Base-by-base conservation (phyloP, 2,888 invertebrate species). In the Cantharis lateralis region DNA sequence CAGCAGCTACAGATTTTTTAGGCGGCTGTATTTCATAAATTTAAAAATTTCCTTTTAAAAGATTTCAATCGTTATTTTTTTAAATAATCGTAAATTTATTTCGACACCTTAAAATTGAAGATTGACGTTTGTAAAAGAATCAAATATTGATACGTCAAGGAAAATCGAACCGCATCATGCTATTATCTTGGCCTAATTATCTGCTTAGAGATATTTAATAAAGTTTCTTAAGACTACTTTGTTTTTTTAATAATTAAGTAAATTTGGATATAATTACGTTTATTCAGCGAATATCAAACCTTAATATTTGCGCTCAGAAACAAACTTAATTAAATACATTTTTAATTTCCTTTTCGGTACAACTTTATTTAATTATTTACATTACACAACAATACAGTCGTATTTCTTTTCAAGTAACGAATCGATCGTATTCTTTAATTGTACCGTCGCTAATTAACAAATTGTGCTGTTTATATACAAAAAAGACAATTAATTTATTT, bases 401-500 rank as follows among this genome's bases (percentile, higher is more conserved):
- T 9, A n/a, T n/a, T 48, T 48, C n/a, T n/a, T 48, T 48, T 48
- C 48, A 48, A 48, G 48, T 48, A n/a, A 48, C 48, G 48, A 48
- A 48, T 48, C n/a, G 48, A 74, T 74, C 70, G 66, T 64, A 66
- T 70, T 66, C 70, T 61, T 70, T 74, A 74, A 70, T 74, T 74
- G 70, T 20, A 24, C 63, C 68, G 62, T 74, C 63, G 64, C 64
- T 74, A 74, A 74, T 74, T 74, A 74, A 74, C 74, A 74, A 74
- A 64, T 74, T 74, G 70, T 70, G 63, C 70, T 74, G 74, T 74
- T 24, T 70, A 61, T 28, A 74, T 63, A 70, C 70, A 70, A 64
- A 63, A 61, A 20, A 26, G 15, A 66, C 66, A 74, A 74, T 74
- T 74, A 74, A 74, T 24, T 74, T 48, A 2, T 1, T 74, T 48